Base-by-base conservation (phyloP, 53 echinoderm and acorn worm genomes). In the Paelopatides confundens region DNA sequence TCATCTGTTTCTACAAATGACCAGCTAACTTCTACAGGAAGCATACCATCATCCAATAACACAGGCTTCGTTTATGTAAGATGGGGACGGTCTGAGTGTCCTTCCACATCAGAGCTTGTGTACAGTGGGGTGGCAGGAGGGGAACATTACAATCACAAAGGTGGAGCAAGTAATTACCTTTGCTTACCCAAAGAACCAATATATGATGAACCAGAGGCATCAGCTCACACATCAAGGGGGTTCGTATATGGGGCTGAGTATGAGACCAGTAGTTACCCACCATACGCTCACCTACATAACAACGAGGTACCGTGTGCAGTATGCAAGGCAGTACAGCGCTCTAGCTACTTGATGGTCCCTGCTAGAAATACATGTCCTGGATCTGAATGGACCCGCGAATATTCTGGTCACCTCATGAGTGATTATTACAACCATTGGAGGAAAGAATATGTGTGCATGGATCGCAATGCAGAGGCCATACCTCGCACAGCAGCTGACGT, bases 291-390 rank as follows among this genome's bases (percentile, higher is more conserved):
- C 11, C 70, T 89, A 64, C 68, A 89, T 30, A 28, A 89, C 33
- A 58, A 52, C 18, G 53, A 82, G 26, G 82, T 69, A 4, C 69
- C 85, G 1, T 92, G 89, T 54, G 89, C 89, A 28, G 86, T 92
- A 9, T 92, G 92, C 36, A 17, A 40, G 28, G 88, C 79, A 4
- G 39, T 52, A 5, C 0, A 66, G 18, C 85, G 85, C 37, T 35
- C 62, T 2, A 31, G 47, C 11, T 38, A 37, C 3, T 33, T 92
- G 14, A 89, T 92, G 88, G 39, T 92, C 28, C 92, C 92, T 52
- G 92, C 89, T 14, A 52, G 87, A 36, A 91, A 87, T 36, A 33
- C 29, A 8, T 91, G 91, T 83, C 91, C 91, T 35, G 40, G 35
- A 4, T 50, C 17, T 18, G 70, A 69, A 6, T 92, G 92, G 92